Base-by-base conservation (phyloP, 2,113 vertebrate genomes). In the Chaetorhynchus papuensis region DNA sequence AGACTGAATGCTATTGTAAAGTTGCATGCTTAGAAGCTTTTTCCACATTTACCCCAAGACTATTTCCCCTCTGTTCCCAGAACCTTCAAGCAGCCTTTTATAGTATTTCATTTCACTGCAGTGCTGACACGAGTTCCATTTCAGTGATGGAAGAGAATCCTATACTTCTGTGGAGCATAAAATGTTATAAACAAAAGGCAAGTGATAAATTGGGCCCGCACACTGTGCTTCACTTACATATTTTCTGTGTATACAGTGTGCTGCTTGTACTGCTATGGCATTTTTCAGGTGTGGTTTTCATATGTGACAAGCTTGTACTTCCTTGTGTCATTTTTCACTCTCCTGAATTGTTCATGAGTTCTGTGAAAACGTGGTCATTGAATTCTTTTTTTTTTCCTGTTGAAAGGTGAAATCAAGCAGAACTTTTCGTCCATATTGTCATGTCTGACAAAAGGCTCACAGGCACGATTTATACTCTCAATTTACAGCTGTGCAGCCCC, bases 91-190 rank as follows among this genome's bases (percentile, higher is more conserved):
- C 22, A 70, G 66, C 52, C 71, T 90, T 93, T 96, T 92, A 61
- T 70, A 90, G 71, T 61, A 91, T 96, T 96, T 77, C 50, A 80
- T 88, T 96, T 93, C 75, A 83, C 50, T 83, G 66, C 64, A 52
- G 71, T 31, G 71, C 47, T 95, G 92, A 84, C 85, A 93, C 2
- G 5, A 85, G 66, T 78, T 96, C 90, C 39, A 88, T 96, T 96
- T 90, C 78, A 91, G 20, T 70, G 91, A 63, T 74, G 63, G 95
- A 93, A 85, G 75, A 91, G 54, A 95, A 74, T 72, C 35, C 75
- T 91, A 11, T 37, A 86, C 37, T 88, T 80, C 54, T 74, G 52
- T 66, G 76, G 64, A 92, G 33, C 63, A 88, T 37, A 52, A 95
- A 72, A 91, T 64, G 49, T 69, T 89, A 61, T 72, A 85, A 90